Conservation (phyloP, 2,797 vertebrate species). For the Typhlichthys eigenmanni region DNA sequence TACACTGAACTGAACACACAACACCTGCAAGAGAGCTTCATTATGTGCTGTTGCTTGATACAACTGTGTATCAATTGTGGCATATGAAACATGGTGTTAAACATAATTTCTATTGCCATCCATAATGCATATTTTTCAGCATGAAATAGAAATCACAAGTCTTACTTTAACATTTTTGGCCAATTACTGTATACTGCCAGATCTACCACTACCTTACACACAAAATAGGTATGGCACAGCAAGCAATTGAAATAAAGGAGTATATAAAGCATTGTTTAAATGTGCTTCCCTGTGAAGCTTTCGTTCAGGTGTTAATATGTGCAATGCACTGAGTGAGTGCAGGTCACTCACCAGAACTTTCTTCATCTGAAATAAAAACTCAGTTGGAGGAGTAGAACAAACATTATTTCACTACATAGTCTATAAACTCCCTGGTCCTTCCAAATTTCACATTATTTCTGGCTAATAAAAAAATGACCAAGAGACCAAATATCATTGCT, state of each 20-base stretch:
- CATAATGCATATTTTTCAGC: background rate
- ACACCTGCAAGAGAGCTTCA: no score
- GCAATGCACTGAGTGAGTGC: background rate
- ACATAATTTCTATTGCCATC: background rate
- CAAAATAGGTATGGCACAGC: background rate
- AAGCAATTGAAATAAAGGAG: background rate
- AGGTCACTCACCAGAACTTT: background rate
- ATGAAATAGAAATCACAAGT: background rate
- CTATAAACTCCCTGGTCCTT: conserved; percentile 38
- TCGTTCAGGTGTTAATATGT: conserved; percentile 17
- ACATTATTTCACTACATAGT: conserved; percentile 57
- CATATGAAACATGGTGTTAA: background rate
- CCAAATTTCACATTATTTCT: conserved; percentile 47
- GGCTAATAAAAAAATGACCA: conserved; percentile 25
- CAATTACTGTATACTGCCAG: background rate
- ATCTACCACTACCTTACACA: background rate
- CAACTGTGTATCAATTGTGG: background rate
- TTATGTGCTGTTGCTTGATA: no score
- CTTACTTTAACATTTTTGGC: background rate
- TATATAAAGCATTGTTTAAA: background rate
- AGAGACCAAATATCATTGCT: background rate
- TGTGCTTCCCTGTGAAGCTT: conserved; percentile 5
- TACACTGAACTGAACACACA: background rate
- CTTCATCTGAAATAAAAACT: background rate
- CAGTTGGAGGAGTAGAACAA: conserved; percentile 20